These are phyloP conservation scores for Belgica antarctica DNA, from an alignment of 2,888 invertebrate species.

Conservation along the genomic window DNA sequence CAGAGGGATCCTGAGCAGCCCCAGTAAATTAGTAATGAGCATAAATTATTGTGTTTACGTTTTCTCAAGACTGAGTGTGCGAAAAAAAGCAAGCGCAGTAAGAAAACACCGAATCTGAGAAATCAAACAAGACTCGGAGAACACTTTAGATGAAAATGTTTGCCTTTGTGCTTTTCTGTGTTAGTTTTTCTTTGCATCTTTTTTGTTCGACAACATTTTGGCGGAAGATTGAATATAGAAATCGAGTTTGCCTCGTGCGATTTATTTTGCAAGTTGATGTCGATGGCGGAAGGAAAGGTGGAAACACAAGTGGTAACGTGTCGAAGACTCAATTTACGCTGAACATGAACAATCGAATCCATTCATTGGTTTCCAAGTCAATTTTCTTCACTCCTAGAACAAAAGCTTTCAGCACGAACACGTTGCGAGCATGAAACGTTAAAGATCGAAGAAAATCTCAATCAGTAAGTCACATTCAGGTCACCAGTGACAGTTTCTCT, in stretches of 20 bases:
- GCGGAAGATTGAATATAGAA: neutral
- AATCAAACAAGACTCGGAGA: neutral
- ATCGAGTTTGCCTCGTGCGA: neutral
- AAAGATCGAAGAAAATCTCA: neutral
- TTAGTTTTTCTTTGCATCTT: neutral
- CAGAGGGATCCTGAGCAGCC: neutral
- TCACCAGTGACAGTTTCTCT: neutral
- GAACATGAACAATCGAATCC: neutral
- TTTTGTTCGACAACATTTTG: neutral
- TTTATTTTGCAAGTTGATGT: neutral
- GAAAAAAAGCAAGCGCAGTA: neutral
- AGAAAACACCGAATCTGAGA: neutral
- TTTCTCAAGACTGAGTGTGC: neutral
- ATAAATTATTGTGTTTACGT: slow-evolving; percentile 40
- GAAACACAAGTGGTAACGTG: no score
- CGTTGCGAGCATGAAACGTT: neutral
- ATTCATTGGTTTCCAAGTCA: no score
- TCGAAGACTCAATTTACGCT: no score
- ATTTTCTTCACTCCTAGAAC: neutral
- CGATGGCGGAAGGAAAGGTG: neutral
- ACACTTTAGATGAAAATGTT: neutral
- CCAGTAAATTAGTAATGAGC: slow-evolving; percentile 1
- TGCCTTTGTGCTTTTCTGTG: neutral
- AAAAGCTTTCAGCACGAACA: neutral
- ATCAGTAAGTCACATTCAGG: neutral